phyloP scores from a whole-genome alignment of 2,113 vertebrate species.

The Syngnathus typhle region DNA sequence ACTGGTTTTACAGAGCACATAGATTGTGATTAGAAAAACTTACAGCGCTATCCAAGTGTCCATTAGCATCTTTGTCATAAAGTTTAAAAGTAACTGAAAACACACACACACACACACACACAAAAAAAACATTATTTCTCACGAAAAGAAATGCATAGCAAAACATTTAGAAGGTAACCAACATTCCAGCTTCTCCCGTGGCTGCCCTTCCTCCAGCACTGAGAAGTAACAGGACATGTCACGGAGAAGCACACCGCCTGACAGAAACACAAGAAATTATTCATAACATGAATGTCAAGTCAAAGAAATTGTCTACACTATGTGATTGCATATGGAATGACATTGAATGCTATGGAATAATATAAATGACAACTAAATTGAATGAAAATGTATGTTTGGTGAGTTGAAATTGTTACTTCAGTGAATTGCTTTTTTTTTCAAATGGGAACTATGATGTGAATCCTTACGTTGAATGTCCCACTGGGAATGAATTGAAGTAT shows the following conservation, averaged over 20 bases:
- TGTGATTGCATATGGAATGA: no score
- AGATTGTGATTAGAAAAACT: slow-evolving; percentile 47
- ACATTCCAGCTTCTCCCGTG: slow-evolving; percentile 88
- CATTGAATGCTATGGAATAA: no score
- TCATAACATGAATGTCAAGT: background rate
- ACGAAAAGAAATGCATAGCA: background rate
- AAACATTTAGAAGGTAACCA: slow-evolving; percentile 47
- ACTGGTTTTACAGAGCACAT: background rate
- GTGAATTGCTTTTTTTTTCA: no score
- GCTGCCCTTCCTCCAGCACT: slow-evolving; percentile 84
- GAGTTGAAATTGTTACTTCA: no score
- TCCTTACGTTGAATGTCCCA: no score
- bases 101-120: slow-evolving; percentile 5
- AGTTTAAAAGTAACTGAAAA: slow-evolving; percentile 85
- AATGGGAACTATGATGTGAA: no score
- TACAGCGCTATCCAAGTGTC: slow-evolving; percentile 86
- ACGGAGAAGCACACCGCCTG: slow-evolving; percentile 76
- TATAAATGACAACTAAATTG: no score
- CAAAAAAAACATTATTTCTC: background rate
- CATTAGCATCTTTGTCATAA: slow-evolving; percentile 87
- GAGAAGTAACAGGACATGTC: slow-evolving; percentile 92
- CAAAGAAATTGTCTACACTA: no score
- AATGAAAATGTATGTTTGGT: no score
- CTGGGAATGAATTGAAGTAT: no score
- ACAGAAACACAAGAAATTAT: slow-evolving; percentile 11